Percentiles rank a stretch among this genome's conserved stretches.
Evolutionary conservation across 2,797 vertebrate species (phyloP).

Genomic region (Peromyscus nudipes): DNA sequence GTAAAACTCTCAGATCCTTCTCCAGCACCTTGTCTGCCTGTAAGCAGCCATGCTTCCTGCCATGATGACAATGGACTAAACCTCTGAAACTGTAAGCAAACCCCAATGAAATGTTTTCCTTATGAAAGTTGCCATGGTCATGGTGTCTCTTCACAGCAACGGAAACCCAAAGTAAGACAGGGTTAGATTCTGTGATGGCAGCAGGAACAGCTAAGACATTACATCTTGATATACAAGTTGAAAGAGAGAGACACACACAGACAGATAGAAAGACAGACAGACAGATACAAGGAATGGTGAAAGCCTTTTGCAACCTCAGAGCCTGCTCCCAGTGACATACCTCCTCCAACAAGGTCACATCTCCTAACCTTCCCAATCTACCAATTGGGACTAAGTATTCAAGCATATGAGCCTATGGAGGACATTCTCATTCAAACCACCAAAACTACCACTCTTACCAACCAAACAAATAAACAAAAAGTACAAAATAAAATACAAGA

Average conservation of each 20-base stretch:
- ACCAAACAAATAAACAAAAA: background rate
- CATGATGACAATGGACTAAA: background rate
- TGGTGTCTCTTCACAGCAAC: background rate
- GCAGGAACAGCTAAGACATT: background rate
- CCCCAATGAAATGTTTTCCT: background rate
- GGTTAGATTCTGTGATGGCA: background rate
- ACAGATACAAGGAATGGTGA: background rate
- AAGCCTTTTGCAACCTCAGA: background rate
- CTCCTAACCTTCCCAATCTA: background rate
- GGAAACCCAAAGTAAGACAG: background rate
- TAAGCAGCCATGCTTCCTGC: background rate
- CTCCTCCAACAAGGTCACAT: background rate
- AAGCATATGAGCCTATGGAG: no score
- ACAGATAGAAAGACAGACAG: no score
- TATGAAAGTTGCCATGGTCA: background rate
- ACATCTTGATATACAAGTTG: background rate
- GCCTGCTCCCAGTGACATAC: background rate
- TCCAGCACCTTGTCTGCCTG: background rate
- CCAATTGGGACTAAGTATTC: background rate
- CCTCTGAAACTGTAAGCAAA: background rate
- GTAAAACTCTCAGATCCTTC: background rate
- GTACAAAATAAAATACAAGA: conserved; percentile 30
- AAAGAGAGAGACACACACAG: background rate
- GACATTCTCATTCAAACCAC: background rate
- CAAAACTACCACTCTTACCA: background rate